These are phyloP conservation scores for Sycophaga agraensis DNA, from an alignment of 1,140 invertebrate genomes.

Conservation along the genomic window DNA sequence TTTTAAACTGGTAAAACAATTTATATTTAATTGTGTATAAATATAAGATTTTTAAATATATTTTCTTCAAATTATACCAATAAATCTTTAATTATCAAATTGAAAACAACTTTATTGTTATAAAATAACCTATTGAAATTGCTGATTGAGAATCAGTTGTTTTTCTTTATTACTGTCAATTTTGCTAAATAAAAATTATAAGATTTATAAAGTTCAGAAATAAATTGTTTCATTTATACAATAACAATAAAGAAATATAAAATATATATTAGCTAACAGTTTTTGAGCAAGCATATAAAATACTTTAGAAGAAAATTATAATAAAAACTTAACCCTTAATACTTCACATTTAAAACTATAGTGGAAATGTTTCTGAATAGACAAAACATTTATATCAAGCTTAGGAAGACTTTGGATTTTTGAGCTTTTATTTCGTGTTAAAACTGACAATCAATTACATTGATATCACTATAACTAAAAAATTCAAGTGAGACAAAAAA, in stretches of 20 bases:
- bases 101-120: not conserved
- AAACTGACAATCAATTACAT: too few relatives aligned
- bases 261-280: not conserved
- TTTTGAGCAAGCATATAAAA: not conserved
- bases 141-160: slow-evolving; percentile 4
- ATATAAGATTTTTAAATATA: too few relatives aligned
- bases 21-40: too few relatives aligned
- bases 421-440: too few relatives aligned
- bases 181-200: slow-evolving; percentile 1
- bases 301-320: not conserved
- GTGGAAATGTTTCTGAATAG: not conserved
- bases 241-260: not conserved
- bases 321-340: slow-evolving; percentile 7
- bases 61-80: too few relatives aligned
- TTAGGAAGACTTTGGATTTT: too few relatives aligned
- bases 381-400: slow-evolving; percentile 26
- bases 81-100: too few relatives aligned
- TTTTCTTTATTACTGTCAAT: slow-evolving; percentile 2
- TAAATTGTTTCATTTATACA: not conserved
- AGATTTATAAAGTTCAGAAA: not conserved
- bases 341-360: slow-evolving; percentile 5
- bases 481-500: too few relatives aligned
- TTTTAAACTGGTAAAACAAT: too few relatives aligned
- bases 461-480: too few relatives aligned
- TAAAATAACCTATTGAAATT: not conserved